phyloP scores from a whole-genome alignment of 2,797 vertebrate genomes.

The Sebastiscus tertius region DNA sequence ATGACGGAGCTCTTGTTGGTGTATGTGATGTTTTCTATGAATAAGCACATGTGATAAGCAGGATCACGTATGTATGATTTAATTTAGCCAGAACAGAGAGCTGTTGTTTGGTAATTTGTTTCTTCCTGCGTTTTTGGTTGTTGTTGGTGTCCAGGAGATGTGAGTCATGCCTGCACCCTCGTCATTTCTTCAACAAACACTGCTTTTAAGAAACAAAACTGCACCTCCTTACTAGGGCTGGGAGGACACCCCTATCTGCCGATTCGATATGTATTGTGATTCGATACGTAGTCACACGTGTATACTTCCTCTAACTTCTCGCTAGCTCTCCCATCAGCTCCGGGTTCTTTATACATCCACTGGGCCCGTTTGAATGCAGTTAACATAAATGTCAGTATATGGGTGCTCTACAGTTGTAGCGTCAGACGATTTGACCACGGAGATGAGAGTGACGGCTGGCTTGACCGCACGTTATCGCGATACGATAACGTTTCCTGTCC shows the following conservation, averaged over 20 bases:
- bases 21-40: constrained; percentile 4
- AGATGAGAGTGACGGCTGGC: too few relatives aligned
- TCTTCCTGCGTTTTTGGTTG: neutral
- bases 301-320: too few relatives aligned
- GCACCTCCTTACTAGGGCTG: neutral
- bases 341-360: too few relatives aligned
- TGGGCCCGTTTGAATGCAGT: too few relatives aligned
- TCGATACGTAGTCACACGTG: too few relatives aligned
- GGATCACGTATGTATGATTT: neutral
- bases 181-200: neutral
- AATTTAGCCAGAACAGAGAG: neutral
- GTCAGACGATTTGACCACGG: too few relatives aligned
- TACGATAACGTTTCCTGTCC: fast-evolving
- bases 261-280: too few relatives aligned
- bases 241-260: too few relatives aligned
- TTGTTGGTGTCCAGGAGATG: neutral
- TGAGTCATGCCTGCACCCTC: neutral
- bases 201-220: constrained; percentile 3
- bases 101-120: constrained; percentile 21
- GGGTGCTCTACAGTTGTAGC: too few relatives aligned
- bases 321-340: too few relatives aligned
- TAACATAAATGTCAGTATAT: too few relatives aligned
- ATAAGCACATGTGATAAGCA: constrained; percentile 28
- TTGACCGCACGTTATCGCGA: fast-evolving
- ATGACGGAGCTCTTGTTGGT: neutral